A percentile compares a stretch with the other conserved stretches of the same genome.
Conservation (phyloP, 2,797 vertebrate species). For the Caiman crocodilus region DNA sequence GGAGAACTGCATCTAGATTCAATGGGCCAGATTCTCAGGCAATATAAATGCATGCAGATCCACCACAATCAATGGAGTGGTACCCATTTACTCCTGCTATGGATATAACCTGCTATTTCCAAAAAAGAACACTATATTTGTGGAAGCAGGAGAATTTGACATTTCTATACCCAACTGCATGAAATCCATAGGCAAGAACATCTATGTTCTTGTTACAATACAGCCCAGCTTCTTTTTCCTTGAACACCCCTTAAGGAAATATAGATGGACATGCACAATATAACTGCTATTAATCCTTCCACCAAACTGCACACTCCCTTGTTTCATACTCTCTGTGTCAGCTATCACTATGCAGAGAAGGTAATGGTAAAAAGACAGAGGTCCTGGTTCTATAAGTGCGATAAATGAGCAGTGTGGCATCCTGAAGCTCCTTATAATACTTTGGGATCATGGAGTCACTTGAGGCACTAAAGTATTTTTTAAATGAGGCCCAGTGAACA, state of each 20-base stretch:
- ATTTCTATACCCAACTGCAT: accelerated
- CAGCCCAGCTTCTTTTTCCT: background rate
- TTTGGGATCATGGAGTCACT: accelerated
- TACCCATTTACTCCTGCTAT: background rate
- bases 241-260: background rate
- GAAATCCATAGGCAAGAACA: accelerated
- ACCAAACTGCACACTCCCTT: background rate
- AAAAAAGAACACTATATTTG: accelerated
- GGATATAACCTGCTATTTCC: background rate
- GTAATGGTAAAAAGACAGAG: background rate
- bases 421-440: background rate
- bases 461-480: accelerated
- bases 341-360: background rate
- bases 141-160: background rate
- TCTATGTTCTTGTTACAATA: accelerated
- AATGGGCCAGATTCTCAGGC: background rate
- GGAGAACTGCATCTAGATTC: background rate
- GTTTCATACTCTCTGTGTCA: background rate
- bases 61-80: background rate
- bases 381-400: accelerated
- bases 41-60: background rate
- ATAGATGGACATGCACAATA: background rate
- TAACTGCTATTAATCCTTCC: background rate
- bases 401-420: background rate
- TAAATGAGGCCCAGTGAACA: accelerated